Conservation (phyloP, 2,113 vertebrate genomes). For the Campylorhamphus procurvoides region DNA sequence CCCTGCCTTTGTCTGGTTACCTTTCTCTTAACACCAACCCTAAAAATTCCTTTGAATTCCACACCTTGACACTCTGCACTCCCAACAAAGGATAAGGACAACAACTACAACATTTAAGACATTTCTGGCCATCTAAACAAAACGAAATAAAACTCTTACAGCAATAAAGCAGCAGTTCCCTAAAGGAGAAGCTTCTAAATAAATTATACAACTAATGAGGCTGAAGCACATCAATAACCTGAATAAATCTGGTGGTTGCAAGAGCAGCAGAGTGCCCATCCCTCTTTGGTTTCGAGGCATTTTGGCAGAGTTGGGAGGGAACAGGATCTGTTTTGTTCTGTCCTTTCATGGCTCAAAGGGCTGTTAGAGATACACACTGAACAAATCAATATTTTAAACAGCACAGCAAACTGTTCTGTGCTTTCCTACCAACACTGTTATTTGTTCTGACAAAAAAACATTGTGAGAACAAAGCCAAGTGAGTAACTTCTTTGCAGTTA, state of each 20-base stretch:
- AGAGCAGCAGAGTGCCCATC: not conserved
- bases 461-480: not conserved
- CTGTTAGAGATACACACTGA: not conserved
- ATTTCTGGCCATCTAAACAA: not conserved
- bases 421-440: not conserved
- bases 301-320: not conserved
- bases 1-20: not conserved
- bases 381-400: not conserved
- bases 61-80: not conserved
- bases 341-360: not conserved
- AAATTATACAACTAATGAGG: accelerated
- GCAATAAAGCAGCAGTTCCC: not conserved
- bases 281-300: not conserved
- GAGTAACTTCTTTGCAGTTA: not conserved
- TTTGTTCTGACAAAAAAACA: not conserved
- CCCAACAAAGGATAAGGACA: too few relatives aligned
- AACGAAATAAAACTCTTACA: not conserved
- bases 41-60: accelerated
- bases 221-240: accelerated
- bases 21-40: not conserved
- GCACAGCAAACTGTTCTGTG: accelerated
- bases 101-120: not conserved
- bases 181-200: too few relatives aligned
- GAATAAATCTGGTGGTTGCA: accelerated
- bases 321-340: accelerated